Conservation (phyloP, 2,113 vertebrate genomes). For the Percina caprodes region DNA sequence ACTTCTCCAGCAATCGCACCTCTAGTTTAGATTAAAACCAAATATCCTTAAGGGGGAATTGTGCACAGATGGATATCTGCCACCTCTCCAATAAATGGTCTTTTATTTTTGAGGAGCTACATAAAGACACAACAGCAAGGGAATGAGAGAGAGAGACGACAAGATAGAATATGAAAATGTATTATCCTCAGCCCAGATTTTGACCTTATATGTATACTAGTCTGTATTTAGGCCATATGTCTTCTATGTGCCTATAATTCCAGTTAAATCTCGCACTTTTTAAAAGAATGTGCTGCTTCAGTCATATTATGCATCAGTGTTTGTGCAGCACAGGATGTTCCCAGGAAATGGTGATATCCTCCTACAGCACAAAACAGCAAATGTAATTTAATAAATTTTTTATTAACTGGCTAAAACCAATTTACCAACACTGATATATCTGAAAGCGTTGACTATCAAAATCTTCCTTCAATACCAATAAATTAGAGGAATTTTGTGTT, state of each 20-base stretch:
- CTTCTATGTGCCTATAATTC: not conserved
- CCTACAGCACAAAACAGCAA: not conserved
- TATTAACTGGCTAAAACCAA: too few species aligned
- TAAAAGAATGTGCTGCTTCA: not conserved
- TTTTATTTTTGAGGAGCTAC: constrained; percentile 27
- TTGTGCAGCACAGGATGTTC: not conserved
- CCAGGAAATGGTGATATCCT: not conserved
- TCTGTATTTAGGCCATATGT: not conserved
- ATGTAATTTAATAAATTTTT: not conserved
- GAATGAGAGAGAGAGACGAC: not conserved
- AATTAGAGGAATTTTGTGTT: not conserved
- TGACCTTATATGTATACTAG: not conserved
- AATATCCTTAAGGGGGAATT: constrained; percentile 47
- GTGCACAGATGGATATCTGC: constrained; percentile 43
- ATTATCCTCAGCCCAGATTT: not conserved
- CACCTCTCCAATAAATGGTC: constrained; percentile 13
- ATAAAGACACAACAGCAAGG: not conserved
- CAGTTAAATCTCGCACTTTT: not conserved
- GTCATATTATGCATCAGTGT: not conserved
- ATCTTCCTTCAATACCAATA: not conserved
- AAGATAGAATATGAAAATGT: not conserved
- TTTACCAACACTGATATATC: not conserved
- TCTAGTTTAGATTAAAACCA: constrained; percentile 61
- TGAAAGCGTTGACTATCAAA: not conserved
- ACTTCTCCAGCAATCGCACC: constrained; percentile 61